Percentiles rank a stretch among this genome's conserved stretches.
phyloP scores from a whole-genome alignment of 1,140 invertebrate species.

The Pseudachorutes palmiensis region DNA sequence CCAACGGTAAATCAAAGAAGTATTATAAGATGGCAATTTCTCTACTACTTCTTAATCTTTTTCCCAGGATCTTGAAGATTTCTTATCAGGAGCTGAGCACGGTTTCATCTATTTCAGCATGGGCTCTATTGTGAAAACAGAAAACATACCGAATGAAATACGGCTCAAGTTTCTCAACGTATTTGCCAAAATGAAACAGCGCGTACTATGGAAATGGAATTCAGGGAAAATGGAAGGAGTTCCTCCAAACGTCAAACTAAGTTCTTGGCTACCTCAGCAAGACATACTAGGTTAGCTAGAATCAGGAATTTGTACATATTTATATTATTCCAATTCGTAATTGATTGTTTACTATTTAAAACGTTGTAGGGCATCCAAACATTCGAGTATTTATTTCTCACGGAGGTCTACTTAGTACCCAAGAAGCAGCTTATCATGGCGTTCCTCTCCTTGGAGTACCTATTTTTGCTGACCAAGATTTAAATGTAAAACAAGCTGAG shows the following conservation, averaged over 20 bases:
- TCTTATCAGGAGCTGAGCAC: slow-evolving; percentile 46
- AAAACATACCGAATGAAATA: slow-evolving; percentile 61
- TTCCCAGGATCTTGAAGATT: slow-evolving; percentile 10
- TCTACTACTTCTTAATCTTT: not conserved
- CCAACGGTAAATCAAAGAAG: slow-evolving; percentile 14
- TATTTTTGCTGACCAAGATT: slow-evolving; percentile 45
- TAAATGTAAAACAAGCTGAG: slow-evolving; percentile 40
- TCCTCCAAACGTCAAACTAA: slow-evolving; percentile 15
- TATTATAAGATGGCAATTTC: not conserved
- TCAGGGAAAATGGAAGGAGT: slow-evolving; percentile 34
- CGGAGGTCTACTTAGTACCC: slow-evolving; percentile 52
- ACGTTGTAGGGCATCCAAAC: slow-evolving; percentile 44
- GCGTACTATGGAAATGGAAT: slow-evolving; percentile 41
- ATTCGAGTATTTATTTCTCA: slow-evolving; percentile 56
- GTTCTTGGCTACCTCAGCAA: slow-evolving; percentile 18
- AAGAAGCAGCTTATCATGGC: slow-evolving; percentile 51
- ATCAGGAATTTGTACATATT: not conserved
- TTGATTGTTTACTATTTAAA: slow-evolving; percentile 5
- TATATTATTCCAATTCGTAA: not conserved
- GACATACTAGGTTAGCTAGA: slow-evolving; percentile 17
- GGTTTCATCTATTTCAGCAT: slow-evolving; percentile 72
- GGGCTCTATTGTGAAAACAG: slow-evolving; percentile 64
- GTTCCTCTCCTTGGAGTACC: slow-evolving; percentile 52
- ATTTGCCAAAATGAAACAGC: slow-evolving; percentile 51
- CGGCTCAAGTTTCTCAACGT: slow-evolving; percentile 57